Conservation (phyloP, 1,140 invertebrate species). For the Nasonia longicornis region DNA sequence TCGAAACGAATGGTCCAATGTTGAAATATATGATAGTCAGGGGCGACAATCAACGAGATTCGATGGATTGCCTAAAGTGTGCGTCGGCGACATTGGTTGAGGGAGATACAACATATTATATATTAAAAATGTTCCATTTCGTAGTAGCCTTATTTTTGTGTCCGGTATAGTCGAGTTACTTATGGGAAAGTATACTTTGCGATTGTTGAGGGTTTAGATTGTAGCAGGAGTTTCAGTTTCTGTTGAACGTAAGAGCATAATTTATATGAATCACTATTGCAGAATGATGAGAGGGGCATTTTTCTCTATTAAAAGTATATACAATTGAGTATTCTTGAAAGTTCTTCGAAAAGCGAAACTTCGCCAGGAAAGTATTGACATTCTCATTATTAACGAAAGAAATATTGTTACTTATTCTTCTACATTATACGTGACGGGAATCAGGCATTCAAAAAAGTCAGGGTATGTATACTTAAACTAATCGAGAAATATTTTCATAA, state of each 20-base stretch:
- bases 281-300: background rate
- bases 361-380: background rate
- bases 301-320: background rate
- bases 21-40: background rate
- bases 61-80: background rate
- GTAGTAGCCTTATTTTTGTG: background rate
- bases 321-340: background rate
- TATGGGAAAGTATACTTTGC: background rate
- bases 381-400: background rate
- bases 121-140: conserved; percentile 10
- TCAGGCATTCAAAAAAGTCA: background rate
- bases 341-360: background rate
- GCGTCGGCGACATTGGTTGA: background rate
- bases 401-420: background rate
- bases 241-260: background rate
- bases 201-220: conserved; percentile 2
- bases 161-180: background rate
- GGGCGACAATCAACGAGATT: conserved; percentile 7
- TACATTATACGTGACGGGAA: background rate
- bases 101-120: background rate
- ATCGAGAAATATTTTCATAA: conserved; percentile 4
- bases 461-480: background rate
- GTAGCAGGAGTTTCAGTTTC: background rate
- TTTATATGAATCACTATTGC: background rate
- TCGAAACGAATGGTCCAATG: background rate